Base-by-base conservation (phyloP, 2,113 vertebrate species). In the Boulengeromyrus knoepffleri region DNA sequence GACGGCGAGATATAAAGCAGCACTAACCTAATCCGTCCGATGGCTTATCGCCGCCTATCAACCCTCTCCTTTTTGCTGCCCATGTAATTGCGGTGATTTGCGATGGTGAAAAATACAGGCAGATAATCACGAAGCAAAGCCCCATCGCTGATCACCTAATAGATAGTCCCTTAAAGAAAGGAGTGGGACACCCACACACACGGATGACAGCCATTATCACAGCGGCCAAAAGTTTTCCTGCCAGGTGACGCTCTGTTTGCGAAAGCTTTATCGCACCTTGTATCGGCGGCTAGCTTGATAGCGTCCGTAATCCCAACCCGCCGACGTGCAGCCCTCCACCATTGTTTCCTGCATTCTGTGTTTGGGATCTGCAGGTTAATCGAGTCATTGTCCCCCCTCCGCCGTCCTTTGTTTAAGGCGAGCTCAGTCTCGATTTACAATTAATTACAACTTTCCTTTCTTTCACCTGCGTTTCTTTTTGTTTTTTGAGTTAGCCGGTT, bases 31-130 rank as follows among this genome's bases (percentile, higher is more conserved):
- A 95, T 95, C 92, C 91, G 95, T 93, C 92, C 92, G 90, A 87
- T 91, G 92, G 90, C 94, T 95, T 96, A 96, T 94, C 94, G 91
- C 85, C 91, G 36, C 83, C 94, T 92, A 96, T 93, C 93, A 95
- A 92, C 92, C 90, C 93, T 91, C 93, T 94, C 92, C 92, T 92
- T 95, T 93, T 92, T 93, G 91, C 94, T 93, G 93, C 93, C 93
- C 94, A 94, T 94, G 94, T 97, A 97, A 97, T 96, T 97, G 96
- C 94, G 96, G 95, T 96, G 96, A 98, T 97, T 97, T 97, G 95
- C 96, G 95, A 94, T 97, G 96, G 96, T 95, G 94, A 97, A 96
- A 97, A 96, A 94, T 95, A 95, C 87, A 95, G 93, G 94, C 92
- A 96, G 96, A 95, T 95, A 96, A 96, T 91, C 93, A 95, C 95